Evolutionary conservation across 2,888 invertebrate genomes (phyloP), one percentile per base, ranked within the genome.

Genomic region (Ennomos erosarius): DNA sequence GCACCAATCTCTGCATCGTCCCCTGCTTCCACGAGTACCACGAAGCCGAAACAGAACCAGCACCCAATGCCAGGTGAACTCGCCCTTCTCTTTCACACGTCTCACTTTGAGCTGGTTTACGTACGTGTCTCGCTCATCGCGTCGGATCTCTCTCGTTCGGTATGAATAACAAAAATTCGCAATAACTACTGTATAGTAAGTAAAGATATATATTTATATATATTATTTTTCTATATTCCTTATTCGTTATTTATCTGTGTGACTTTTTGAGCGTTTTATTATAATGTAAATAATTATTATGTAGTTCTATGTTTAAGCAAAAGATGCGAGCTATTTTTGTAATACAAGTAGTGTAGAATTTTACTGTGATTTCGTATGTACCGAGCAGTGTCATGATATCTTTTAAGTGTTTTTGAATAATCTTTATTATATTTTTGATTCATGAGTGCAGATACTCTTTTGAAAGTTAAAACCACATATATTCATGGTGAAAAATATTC

Each of bases 1-100:
- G 96, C 85, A 96, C 96, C 62, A 97, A 97, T 86, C 93, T 97
- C 52, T 97, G 97, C 85, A 97, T 97, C 76, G 97, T 97, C 64
- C 97, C 97, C 40, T 97, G 97, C 88, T 97, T 97, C 90, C 97
- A 97, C 85, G 95, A 96, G 76, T 97, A 96, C 80, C 96, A 97
- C 78, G 96, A 96, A 76, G 93, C 95, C 26, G 93, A 81, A 0
- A 78, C 75, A 1, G 74, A 76, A 1, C 69, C 80, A 1, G 64
- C 72, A 1, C 71, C 77, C 0, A 83, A 75, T 44, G 62, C 34
- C 34, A 65, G 57, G 11, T 65, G 62, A 67, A 48, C 37, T 10
- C 12, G 9, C 46, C 10, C 10, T 10, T 0, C 38, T 9, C 47
- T 10, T 10, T 10, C n/a, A 9, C 33, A 33, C 10, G 10, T 10